Evolutionary conservation across 2,888 invertebrate species (phyloP), one percentile per base, ranked within the genome.

Genomic region (Malacosoma neustria): DNA sequence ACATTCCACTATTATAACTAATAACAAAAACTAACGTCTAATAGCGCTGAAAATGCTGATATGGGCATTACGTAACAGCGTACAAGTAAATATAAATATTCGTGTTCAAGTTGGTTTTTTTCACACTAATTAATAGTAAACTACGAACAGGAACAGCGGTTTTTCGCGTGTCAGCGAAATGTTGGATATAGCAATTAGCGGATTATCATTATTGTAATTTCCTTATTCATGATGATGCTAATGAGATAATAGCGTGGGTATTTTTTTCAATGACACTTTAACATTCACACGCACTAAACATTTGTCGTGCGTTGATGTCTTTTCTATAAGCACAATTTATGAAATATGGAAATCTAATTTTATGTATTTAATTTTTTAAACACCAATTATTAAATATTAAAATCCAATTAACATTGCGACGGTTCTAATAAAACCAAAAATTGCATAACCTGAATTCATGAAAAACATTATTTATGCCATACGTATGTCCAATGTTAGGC

Each of bases 231-330:
- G 42, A 51, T 50, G 45, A 47, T 45, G 22, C 22, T 22, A 22
- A 22, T 22, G 22, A 22, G 22, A 22, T 36, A 42, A 41, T 43
- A 41, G 37, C 33, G 44, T 34, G 11, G 14, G 12, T 22, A 22
- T 29, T 34, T 22, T 5, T 7, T 22, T 22, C 22, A 22, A 22
- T 22, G 22, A 22, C 22, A 22, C 7, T 1, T 22, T n/a, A n/a
- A n/a, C 36, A 44, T 32, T 9, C 14, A 31, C 12, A 31, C 15
- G 35, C 11, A 38, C 14, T 14, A 15, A 11, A 34, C 30, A 33
- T 29, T 29, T 34, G 31, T 43, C 41, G 42, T 61, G 61, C 66
- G 65, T 67, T 64, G 63, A 66, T 59, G 66, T 67, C 66, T 66
- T 61, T 62, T 57, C 41, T 46, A 54, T 42, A 33, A 44, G 34